phyloP scores from a whole-genome alignment of 2,113 vertebrate genomes.

The Clupea harengus region DNA sequence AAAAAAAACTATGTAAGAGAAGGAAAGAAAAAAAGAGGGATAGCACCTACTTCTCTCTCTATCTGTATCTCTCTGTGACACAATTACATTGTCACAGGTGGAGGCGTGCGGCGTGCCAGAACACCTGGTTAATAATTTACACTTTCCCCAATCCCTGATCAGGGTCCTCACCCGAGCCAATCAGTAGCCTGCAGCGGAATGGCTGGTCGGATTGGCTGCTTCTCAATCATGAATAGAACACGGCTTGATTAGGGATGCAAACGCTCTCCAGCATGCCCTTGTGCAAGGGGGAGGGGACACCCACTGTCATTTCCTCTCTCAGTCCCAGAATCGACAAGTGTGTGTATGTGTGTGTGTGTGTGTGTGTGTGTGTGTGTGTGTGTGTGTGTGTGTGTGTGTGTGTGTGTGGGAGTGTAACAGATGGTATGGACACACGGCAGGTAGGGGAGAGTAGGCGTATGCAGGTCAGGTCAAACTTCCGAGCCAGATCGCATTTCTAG shows the following conservation, averaged over 20 bases:
- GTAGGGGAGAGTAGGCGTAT: constrained; percentile 16
- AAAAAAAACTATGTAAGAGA: neutral
- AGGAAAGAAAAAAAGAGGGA: neutral
- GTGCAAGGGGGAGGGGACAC: neutral
- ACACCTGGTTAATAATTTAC: constrained; percentile 49
- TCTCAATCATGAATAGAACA: constrained; percentile 40
- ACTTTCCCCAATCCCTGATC: constrained; percentile 38
- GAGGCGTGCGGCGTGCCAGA: constrained; percentile 33
- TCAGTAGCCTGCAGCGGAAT: constrained; percentile 16
- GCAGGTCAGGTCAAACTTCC: constrained; percentile 17
- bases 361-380: constrained; percentile 4
- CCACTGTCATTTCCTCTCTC: neutral
- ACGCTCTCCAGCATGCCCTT: neutral
- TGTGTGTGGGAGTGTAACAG: constrained; percentile 17
- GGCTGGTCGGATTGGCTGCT: neutral
- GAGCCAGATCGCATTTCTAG: constrained; percentile 35
- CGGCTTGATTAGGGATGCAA: constrained; percentile 26
- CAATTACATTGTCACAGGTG: constrained; percentile 13
- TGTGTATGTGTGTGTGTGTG: neutral
- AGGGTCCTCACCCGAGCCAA: constrained; percentile 25
- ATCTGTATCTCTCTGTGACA: neutral
- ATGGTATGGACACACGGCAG: constrained; percentile 21
- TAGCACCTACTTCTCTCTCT: neutral
- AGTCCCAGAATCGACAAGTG: neutral
- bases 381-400: neutral